Conservation (phyloP, 30 jellyfish, hydroid and myxozoan genomes). For the Mastigias papua region DNA sequence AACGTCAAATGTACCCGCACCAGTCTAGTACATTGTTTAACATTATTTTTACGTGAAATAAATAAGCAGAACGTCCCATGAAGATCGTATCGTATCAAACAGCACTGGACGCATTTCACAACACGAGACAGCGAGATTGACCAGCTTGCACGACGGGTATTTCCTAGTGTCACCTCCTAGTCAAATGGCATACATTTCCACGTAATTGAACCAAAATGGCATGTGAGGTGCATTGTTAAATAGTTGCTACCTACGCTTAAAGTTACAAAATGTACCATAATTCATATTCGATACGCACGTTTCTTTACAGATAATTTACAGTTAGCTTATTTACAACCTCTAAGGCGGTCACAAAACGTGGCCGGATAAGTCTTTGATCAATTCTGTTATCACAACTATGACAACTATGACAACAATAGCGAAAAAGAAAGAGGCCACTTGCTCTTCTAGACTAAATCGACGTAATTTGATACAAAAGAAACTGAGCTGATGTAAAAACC, state of each 20-base stretch:
- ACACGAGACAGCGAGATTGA: too few relatives aligned
- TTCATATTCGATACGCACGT: neutral
- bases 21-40: too few relatives aligned
- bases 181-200: neutral
- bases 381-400: too few relatives aligned
- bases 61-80: too few relatives aligned
- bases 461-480: too few relatives aligned
- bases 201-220: neutral
- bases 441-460: neutral
- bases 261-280: conserved; percentile 26
- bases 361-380: neutral
- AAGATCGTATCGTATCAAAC: too few relatives aligned
- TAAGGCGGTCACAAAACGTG: neutral
- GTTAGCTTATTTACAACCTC: conserved; percentile 3
- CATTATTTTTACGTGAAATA: too few relatives aligned
- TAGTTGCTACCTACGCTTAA: conserved; percentile 9
- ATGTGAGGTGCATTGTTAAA: conserved; percentile 51
- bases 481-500: too few relatives aligned
- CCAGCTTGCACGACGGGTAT: neutral
- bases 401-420: neutral
- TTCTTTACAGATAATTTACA: conserved; percentile 1
- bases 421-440: neutral
- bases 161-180: neutral
- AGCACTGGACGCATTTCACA: too few relatives aligned
- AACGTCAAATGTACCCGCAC: too few relatives aligned